Conservation (phyloP, 2,797 vertebrate genomes). For the Malurus splendens region DNA sequence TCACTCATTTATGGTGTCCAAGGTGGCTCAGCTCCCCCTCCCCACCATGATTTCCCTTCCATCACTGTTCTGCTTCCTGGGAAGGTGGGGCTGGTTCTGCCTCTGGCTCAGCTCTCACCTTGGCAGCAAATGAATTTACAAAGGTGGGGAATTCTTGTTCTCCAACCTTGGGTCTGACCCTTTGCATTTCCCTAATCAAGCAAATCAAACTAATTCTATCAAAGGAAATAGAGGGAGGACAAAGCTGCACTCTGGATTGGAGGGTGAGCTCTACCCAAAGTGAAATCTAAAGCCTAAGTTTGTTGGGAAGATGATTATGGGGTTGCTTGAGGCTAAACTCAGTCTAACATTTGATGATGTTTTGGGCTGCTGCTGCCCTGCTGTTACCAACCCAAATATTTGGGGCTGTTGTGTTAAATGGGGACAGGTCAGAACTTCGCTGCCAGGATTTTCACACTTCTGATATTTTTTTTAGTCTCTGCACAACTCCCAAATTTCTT, state of each 20-base stretch:
- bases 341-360: background rate
- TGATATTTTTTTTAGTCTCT: conserved; percentile 3
- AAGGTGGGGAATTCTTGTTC: background rate
- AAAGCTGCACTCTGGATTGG: background rate
- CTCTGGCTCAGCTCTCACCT: background rate
- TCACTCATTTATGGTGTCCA: background rate
- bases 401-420: background rate
- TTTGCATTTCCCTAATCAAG: background rate
- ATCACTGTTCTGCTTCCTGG: background rate
- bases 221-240: background rate
- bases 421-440: conserved; percentile 18
- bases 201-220: background rate
- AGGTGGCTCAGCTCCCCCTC: background rate
- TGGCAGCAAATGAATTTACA: background rate
- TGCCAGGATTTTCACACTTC: conserved; percentile 16
- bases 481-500: background rate
- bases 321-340: background rate
- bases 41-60: background rate
- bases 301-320: background rate
- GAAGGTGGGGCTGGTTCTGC: background rate
- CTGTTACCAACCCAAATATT: conserved; percentile 18
- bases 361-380: background rate
- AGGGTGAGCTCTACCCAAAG: background rate
- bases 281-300: background rate
- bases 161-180: background rate